phyloP scores from a whole-genome alignment of 2,113 vertebrate genomes.

The Xiphophorus couchianus region DNA sequence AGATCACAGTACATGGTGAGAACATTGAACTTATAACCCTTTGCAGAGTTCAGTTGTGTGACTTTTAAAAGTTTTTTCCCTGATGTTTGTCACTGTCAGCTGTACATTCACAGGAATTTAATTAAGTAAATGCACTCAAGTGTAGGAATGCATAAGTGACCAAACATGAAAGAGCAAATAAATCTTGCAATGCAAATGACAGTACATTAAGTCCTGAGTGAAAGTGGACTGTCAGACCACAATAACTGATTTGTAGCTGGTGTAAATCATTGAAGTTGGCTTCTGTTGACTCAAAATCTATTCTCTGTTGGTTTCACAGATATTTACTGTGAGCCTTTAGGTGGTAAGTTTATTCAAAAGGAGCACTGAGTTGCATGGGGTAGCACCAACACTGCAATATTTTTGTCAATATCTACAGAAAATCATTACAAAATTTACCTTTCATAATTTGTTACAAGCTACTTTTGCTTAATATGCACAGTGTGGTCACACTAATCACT shows the following conservation, averaged over 20 bases:
- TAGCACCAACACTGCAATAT: slow-evolving; percentile 15
- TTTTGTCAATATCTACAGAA: not conserved
- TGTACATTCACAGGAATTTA: not conserved
- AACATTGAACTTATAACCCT: not conserved
- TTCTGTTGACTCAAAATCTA: slow-evolving; percentile 50
- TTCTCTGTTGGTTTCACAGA: slow-evolving; percentile 80
- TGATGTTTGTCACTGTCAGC: not conserved
- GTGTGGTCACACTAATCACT: slow-evolving; percentile 7
- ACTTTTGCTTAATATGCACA: not conserved
- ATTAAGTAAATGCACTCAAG: slow-evolving; percentile 25
- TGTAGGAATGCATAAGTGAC: slow-evolving; percentile 12
- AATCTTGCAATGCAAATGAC: slow-evolving; percentile 73
- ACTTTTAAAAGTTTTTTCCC: not conserved
- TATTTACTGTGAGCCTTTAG: slow-evolving; percentile 82
- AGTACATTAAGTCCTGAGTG: slow-evolving; percentile 33
- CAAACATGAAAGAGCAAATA: slow-evolving; percentile 63
- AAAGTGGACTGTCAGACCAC: slow-evolving; percentile 29
- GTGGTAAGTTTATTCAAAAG: slow-evolving; percentile 78
- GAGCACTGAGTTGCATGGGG: slow-evolving; percentile 46
- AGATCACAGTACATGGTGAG: slow-evolving; percentile 87
- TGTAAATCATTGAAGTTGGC: slow-evolving; percentile 28
- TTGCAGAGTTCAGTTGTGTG: not conserved
- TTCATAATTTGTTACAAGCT: not conserved
- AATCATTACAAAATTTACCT: not conserved
- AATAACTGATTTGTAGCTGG: slow-evolving; percentile 41